Evolutionary conservation across 2,888 invertebrate genomes (phyloP).

Genomic region (Rhingia rostrata): DNA sequence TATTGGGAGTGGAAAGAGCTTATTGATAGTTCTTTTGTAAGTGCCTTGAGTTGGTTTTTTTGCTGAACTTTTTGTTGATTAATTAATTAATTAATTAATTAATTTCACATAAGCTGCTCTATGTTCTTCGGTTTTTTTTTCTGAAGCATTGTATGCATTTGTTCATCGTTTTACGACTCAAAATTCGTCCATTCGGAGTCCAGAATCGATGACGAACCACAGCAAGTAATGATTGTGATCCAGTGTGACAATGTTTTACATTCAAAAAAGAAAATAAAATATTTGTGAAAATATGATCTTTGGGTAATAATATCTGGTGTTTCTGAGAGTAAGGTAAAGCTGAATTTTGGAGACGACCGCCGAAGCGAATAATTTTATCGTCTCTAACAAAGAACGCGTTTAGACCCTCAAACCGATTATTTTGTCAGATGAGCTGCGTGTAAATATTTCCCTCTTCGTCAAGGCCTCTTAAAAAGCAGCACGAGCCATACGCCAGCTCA

Average conservation of each 20-base stretch:
- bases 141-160: conserved; percentile 3
- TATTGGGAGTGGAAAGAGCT: not conserved
- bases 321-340: not conserved
- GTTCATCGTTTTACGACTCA: not conserved
- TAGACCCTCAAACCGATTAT: conserved; percentile 4
- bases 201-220: conserved; percentile 42
- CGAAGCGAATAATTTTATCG: conserved; percentile 6
- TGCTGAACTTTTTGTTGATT: no score
- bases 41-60: not conserved
- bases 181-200: conserved; percentile 8
- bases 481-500: conserved; percentile 28
- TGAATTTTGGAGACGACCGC: conserved; percentile 20
- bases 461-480: conserved; percentile 14
- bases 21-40: not conserved
- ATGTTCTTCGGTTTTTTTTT: not conserved
- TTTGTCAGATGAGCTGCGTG: conserved; percentile 6
- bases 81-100: no score
- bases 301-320: conserved; percentile 21
- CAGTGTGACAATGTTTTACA: conserved; percentile 37
- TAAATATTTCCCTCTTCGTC: not conserved
- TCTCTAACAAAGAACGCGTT: conserved; percentile 23
- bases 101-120: conserved; percentile 27
- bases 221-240: conserved; percentile 31
- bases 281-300: conserved; percentile 8
- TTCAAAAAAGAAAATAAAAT: conserved; percentile 35